Evolutionary conservation across 1,140 invertebrate species (phyloP).

Genomic region (Campoletis sonorensis): DNA sequence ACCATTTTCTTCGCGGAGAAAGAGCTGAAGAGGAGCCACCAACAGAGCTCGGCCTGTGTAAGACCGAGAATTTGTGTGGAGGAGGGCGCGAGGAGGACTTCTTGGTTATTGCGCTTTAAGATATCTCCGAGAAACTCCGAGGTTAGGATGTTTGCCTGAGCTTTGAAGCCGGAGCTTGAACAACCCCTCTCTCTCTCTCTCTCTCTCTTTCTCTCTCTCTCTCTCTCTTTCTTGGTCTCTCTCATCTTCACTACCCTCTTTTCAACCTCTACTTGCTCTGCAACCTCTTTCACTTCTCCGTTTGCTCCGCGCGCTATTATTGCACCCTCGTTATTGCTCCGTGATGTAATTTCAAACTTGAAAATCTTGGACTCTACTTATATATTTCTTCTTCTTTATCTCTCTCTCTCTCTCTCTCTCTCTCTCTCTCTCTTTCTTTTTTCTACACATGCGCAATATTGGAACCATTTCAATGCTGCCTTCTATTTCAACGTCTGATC

Average conservation of each 20-base stretch:
- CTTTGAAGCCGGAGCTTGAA: constrained; percentile 5
- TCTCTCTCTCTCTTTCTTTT: neutral
- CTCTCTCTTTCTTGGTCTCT: constrained; percentile 2
- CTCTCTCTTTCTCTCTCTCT: constrained; percentile 10
- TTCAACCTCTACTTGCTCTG: constrained; percentile 23
- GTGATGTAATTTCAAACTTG: constrained; percentile 60
- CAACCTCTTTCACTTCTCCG: constrained; percentile 32
- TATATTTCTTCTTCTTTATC: neutral
- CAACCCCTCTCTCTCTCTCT: neutral
- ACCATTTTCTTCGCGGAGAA: constrained; percentile 16
- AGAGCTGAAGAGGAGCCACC: constrained; percentile 24
- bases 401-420: constrained; percentile 13
- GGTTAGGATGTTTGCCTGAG: constrained; percentile 52
- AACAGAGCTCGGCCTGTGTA: neutral
- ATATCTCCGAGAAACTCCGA: constrained; percentile 51
- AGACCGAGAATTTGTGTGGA: constrained; percentile 27
- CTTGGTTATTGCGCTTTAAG: constrained; percentile 62
- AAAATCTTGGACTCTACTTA: constrained; percentile 30
- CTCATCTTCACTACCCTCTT: constrained; percentile 15
- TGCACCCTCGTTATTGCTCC: constrained; percentile 61
- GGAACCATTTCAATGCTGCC: neutral
- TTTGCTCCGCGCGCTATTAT: constrained; percentile 61
- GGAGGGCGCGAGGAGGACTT: constrained; percentile 49
- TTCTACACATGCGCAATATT: neutral
- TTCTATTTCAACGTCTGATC: constrained; percentile 4